phyloP scores from a whole-genome alignment of 2,888 invertebrate species.

The Lasiommata megera region DNA sequence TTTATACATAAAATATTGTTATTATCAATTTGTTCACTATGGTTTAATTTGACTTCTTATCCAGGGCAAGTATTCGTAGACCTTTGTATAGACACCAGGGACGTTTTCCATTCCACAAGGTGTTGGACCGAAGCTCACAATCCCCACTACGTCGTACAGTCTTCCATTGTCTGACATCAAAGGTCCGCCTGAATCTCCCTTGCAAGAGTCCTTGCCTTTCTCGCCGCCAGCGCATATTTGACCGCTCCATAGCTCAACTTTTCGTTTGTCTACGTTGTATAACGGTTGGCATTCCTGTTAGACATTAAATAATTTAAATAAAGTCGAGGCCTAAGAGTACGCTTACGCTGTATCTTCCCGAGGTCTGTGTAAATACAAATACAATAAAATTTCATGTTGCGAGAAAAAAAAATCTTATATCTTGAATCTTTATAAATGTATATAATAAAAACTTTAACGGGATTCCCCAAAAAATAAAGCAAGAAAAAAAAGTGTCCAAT shows the following conservation, averaged over 20 bases:
- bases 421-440: no score
- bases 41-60: constrained; percentile 63
- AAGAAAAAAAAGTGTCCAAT: no score
- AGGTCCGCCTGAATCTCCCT: constrained; percentile 85
- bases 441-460: no score
- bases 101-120: constrained; percentile 81
- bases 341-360: no score
- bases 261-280: constrained; percentile 36
- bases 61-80: constrained; percentile 81
- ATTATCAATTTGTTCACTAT: constrained; percentile 27
- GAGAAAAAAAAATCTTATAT: no score
- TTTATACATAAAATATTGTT: not conserved
- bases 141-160: constrained; percentile 59
- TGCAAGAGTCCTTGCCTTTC: constrained; percentile 80
- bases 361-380: no score
- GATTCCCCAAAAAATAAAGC: no score
- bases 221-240: constrained; percentile 83
- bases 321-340: no score
- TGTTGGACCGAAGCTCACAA: constrained; percentile 84
- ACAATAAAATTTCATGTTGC: no score
- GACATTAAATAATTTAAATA: not conserved
- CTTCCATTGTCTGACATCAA: constrained; percentile 67
- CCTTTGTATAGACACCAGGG: constrained; percentile 84
- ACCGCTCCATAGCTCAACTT: constrained; percentile 42
- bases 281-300: constrained; percentile 46